A percentile compares a stretch with the other conserved stretches of the same genome.
These are phyloP conservation scores for Elaeidobius kamerunicus DNA, from an alignment of 2,888 invertebrate genomes.

Conservation along the genomic window DNA sequence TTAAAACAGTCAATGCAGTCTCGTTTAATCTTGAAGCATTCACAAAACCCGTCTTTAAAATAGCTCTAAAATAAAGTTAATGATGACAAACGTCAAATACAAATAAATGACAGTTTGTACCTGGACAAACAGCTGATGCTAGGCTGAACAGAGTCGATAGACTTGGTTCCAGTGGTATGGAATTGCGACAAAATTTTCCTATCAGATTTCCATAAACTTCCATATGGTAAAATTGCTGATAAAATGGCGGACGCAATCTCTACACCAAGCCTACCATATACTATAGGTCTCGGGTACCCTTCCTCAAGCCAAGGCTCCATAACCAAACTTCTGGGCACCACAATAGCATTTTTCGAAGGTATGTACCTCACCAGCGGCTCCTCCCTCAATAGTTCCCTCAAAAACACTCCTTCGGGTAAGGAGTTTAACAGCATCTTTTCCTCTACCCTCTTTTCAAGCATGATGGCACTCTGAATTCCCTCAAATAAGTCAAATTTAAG, in stretches of 20 bases:
- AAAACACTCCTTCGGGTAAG: constrained; percentile 43
- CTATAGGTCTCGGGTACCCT: constrained; percentile 49
- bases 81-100: background rate
- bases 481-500: constrained; percentile 54
- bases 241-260: constrained; percentile 51
- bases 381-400: constrained; percentile 33
- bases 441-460: constrained; percentile 48
- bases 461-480: constrained; percentile 51
- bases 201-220: constrained; percentile 46
- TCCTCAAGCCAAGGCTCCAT: constrained; percentile 49
- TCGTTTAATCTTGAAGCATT: constrained; percentile 39
- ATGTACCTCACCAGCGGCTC: constrained; percentile 45
- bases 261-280: constrained; percentile 53
- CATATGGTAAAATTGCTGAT: constrained; percentile 48
- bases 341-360: constrained; percentile 50
- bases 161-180: constrained; percentile 47
- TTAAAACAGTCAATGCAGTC: constrained; percentile 42
- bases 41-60: constrained; percentile 36
- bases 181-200: constrained; percentile 48
- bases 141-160: constrained; percentile 35
- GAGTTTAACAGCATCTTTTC: constrained; percentile 46
- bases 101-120: constrained; percentile 5
- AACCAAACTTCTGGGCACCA: constrained; percentile 51
- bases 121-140: constrained; percentile 28
- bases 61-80: constrained; percentile 27